Evolutionary conservation across 2,113 vertebrate genomes (phyloP).

Genomic region (Fulmarus glacialis): DNA sequence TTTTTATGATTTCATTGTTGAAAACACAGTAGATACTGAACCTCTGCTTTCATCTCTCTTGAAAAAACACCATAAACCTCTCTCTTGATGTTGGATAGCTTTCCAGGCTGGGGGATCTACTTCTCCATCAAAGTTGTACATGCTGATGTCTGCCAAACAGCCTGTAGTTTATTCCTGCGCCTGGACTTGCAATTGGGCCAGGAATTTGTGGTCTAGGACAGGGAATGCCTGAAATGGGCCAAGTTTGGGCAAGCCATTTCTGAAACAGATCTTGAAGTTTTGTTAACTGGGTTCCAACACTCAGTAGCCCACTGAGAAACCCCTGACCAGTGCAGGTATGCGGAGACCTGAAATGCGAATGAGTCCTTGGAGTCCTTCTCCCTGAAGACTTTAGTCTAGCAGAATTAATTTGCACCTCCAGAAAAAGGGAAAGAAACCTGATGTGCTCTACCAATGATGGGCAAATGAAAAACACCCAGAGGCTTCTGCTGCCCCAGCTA

Average conservation of each 20-base stretch:
- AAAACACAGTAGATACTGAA: neutral
- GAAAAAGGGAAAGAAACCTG: neutral
- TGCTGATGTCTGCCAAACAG: neutral
- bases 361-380: neutral
- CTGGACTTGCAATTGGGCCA: neutral
- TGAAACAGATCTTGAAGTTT: neutral
- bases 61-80: neutral
- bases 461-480: neutral
- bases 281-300: neutral
- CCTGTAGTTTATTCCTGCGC: neutral
- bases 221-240: neutral
- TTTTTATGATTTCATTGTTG: neutral
- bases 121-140: neutral
- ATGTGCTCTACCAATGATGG: rapidly evolving
- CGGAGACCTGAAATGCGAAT: neutral
- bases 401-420: neutral
- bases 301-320: neutral
- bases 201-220: neutral
- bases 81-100: neutral
- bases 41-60: neutral
- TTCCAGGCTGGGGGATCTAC: neutral
- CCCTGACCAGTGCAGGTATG: neutral
- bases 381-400: neutral
- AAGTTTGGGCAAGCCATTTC: neutral
- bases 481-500: neutral